These are phyloP conservation scores for Origma solitaria DNA, from an alignment of 2,113 vertebrate species.

Conservation along the genomic window DNA sequence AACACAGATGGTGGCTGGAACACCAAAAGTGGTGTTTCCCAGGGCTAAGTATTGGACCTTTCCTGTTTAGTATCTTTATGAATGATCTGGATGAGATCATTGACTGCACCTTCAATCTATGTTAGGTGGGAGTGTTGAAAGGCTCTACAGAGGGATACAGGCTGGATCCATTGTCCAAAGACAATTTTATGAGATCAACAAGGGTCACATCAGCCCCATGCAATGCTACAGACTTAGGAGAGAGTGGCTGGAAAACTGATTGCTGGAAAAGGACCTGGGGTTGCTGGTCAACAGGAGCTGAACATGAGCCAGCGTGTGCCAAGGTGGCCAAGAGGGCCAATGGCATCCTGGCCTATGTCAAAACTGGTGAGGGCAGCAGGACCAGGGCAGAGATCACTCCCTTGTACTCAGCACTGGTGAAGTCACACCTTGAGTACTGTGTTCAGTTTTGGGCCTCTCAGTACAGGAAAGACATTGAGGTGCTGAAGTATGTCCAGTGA, in stretches of 20 bases:
- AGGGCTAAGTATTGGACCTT: neutral
- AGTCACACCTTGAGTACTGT: neutral
- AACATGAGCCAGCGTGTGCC: neutral
- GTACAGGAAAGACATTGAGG: neutral
- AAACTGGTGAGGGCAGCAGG: neutral
- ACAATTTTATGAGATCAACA: neutral
- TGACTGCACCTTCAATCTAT: neutral
- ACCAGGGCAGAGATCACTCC: neutral
- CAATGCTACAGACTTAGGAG: neutral
- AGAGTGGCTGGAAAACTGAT: neutral
- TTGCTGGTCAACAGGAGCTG: neutral
- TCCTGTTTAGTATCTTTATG: neutral
- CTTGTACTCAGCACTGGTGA: no score
- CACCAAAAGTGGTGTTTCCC: neutral
- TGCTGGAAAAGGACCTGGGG: neutral
- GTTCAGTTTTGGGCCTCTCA: neutral
- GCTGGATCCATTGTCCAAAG: neutral
- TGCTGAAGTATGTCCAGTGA: neutral
- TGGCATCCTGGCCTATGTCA: neutral
- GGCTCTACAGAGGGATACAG: neutral
- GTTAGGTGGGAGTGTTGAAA: neutral
- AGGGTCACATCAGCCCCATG: neutral
- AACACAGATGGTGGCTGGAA: rapidly evolving
- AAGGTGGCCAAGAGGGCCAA: neutral
- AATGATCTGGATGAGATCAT: neutral